phyloP scores from a whole-genome alignment of 2,888 invertebrate genomes.

The Cylindroiulus punctatus region DNA sequence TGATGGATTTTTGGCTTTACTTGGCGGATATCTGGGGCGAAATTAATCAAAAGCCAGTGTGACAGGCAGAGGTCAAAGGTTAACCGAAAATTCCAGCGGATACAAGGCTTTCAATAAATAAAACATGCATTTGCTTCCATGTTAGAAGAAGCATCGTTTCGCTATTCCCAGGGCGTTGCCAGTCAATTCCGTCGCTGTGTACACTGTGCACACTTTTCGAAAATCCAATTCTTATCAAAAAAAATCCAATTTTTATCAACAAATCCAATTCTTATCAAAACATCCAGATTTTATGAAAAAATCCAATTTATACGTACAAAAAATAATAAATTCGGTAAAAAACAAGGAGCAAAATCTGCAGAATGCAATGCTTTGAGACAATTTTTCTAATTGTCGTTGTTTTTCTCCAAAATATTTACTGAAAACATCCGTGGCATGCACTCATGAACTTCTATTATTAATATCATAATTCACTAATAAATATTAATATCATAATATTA shows the following conservation, averaged over 20 bases:
- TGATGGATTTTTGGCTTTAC: conserved; percentile 36
- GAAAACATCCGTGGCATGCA: no score
- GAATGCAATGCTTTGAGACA: no score
- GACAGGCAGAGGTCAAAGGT: not conserved
- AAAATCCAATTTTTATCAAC: not conserved
- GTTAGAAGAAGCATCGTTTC: not conserved
- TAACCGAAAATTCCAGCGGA: not conserved
- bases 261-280: no score
- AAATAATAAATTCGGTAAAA: no score
- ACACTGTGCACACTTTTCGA: not conserved
- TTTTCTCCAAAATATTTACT: no score
- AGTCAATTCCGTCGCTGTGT: not conserved
- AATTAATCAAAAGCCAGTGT: conserved; percentile 2
- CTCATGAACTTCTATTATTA: no score
- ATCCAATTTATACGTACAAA: no score
- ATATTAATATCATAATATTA: no score
- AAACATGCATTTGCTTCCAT: conserved; percentile 15
- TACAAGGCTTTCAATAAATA: conserved; percentile 3
- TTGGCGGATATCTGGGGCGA: not conserved
- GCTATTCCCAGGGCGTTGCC: not conserved
- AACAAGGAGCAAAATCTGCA: no score
- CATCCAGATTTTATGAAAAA: no score
- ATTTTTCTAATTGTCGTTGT: no score
- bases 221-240: not conserved
- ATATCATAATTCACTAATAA: no score